Evolutionary conservation across 2,888 invertebrate species (phyloP).

Genomic region (Ophion ventricosus): DNA sequence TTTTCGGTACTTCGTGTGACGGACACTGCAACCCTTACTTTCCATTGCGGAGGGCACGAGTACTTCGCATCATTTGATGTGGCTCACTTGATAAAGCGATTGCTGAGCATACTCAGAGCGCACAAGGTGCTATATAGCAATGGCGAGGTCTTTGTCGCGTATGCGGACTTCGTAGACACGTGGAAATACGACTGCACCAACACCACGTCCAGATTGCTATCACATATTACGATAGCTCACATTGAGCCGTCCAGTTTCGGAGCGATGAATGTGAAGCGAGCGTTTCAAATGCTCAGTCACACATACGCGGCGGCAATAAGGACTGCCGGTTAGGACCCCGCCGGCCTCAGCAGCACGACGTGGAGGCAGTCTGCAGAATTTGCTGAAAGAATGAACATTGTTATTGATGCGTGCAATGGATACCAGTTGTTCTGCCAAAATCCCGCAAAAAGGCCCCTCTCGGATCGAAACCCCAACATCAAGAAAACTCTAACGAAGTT

Average conservation of each 20-base stretch:
- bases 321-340: no score
- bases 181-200: constrained; percentile 39
- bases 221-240: constrained; percentile 56
- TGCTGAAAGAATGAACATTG: no score
- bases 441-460: no score
- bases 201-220: constrained; percentile 45
- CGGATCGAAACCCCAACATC: no score
- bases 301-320: no score
- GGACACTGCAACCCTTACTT: not conserved
- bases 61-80: constrained; percentile 8
- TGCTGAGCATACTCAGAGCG: constrained; percentile 38
- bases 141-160: constrained; percentile 47
- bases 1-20: not conserved
- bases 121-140: constrained; percentile 38
- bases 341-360: no score
- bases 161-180: constrained; percentile 45
- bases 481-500: no score
- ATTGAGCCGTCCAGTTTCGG: constrained; percentile 49
- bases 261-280: constrained; percentile 65
- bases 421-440: no score
- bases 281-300: constrained; percentile 64
- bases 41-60: not conserved
- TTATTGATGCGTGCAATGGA: no score
- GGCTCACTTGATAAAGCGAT: constrained; percentile 45
- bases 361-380: no score